Evolutionary conservation across 2,797 vertebrate genomes (phyloP).

Genomic region (Petrocephalus schoutedeni): DNA sequence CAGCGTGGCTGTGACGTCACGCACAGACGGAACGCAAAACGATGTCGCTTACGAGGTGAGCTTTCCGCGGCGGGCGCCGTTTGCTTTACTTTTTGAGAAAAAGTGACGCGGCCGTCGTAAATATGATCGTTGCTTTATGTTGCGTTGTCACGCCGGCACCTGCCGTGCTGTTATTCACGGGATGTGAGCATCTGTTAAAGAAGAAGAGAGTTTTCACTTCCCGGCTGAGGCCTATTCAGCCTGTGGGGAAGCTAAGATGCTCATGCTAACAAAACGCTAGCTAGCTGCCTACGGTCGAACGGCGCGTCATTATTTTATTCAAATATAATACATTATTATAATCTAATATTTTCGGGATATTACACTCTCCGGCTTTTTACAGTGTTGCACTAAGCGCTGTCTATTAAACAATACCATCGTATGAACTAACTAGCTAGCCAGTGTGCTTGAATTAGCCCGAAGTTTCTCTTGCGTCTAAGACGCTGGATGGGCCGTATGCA

Average conservation of each 20-base stretch:
- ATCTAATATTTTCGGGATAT: background rate
- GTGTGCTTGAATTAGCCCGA: background rate
- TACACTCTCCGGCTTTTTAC: background rate
- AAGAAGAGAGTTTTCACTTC: background rate
- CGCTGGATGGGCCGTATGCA: background rate
- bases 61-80: background rate
- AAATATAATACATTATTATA: too few relatives aligned
- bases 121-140: background rate
- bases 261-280: background rate
- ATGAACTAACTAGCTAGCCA: background rate
- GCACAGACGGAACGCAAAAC: constrained; percentile 43
- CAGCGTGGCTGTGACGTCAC: constrained; percentile 34
- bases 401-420: background rate
- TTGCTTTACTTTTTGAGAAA: background rate
- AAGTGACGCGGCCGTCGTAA: background rate
- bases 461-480: background rate
- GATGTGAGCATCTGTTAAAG: background rate
- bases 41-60: constrained; percentile 66
- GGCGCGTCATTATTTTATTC: too few relatives aligned
- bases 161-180: background rate
- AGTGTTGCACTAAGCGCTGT: background rate
- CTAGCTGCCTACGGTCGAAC: background rate
- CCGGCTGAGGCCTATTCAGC: background rate
- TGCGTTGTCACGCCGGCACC: background rate
- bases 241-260: background rate